Base-by-base conservation (phyloP, 2,888 invertebrate genomes). In the Dione juno region DNA sequence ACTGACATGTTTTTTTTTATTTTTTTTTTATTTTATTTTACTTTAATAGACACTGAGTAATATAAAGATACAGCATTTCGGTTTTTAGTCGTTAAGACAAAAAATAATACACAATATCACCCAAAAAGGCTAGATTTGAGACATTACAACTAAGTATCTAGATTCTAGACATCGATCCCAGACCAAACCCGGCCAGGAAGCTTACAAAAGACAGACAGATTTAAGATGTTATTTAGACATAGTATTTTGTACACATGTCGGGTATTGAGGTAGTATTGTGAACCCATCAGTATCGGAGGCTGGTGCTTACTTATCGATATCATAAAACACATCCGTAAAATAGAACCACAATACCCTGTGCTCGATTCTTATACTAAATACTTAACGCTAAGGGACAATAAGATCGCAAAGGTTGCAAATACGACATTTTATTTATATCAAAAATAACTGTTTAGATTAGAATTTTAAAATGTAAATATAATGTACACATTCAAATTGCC, bases 321-420 rank as follows among this genome's bases (percentile, higher is more conserved):
- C 82, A 80, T 78, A 82, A 83, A 87, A 88, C 90, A 84, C 89
- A 81, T 88, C 87, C 89, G 83, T 89, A 91, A 92, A 91, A 92
- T 92, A 92, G 90, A 90, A 92, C 92, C 92, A 87, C 92, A 92
- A 93, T 92, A 93, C 92, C 92, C 92, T 93, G 92, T 91, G 92
- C 85, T 91, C 84, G 85, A 89, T 80, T 87, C 87, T 90, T 88
- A 87, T 84, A 13, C 92, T 92, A 92, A 71, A 88, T 83, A 88
- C 86, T 89, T 92, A 92, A 84, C 88, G 87, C 92, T 92, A 92
- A 57, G 89, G 89, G 92, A 91, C 90, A 90, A 86, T 87, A 90
- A 83, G 84, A 88, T 90, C 87, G 92, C 92, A 90, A 90, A 92
- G 88, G 86, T 87, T 76, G 87, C 90, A 88, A 74, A 70, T 64